A percentile compares a stretch with the other conserved stretches of the same genome.
phyloP scores from a whole-genome alignment of 2,797 vertebrate species.

The Aulostomus chinensis region DNA sequence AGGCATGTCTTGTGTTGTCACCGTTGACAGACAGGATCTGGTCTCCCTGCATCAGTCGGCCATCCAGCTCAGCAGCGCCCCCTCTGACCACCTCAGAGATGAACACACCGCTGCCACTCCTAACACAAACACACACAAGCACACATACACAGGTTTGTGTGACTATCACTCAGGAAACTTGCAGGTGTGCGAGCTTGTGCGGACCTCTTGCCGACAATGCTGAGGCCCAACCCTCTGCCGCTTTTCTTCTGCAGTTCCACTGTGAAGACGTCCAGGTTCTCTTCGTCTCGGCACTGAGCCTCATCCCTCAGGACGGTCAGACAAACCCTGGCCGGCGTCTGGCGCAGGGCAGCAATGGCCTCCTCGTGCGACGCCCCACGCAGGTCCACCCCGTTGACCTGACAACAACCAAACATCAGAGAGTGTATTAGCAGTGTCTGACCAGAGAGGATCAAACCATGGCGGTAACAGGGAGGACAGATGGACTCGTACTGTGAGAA shows the following conservation, averaged over 20 bases:
- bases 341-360: constrained; percentile 89
- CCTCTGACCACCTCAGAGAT: constrained; percentile 96
- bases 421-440: no score
- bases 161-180: no score
- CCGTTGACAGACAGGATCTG: constrained; percentile 93
- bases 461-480: no score
- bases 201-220: constrained; percentile 80
- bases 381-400: constrained; percentile 92
- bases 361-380: constrained; percentile 89
- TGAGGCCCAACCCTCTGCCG: constrained; percentile 91
- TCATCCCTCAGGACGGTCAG: constrained; percentile 89
- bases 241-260: constrained; percentile 91
- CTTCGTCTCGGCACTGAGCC: constrained; percentile 88
- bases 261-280: constrained; percentile 87
- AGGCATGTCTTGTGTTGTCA: constrained; percentile 88
- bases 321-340: constrained; percentile 88
- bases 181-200: no score
- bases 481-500: no score
- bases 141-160: constrained; percentile 23
- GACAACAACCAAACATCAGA: constrained; percentile 18
- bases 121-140: constrained; percentile 52
- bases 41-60: constrained; percentile 93
- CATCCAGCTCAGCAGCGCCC: constrained; percentile 91
- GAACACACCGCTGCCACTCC: constrained; percentile 93
- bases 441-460: no score